Base-by-base conservation (phyloP, 2,888 invertebrate species). In the Rosalia funebris region DNA sequence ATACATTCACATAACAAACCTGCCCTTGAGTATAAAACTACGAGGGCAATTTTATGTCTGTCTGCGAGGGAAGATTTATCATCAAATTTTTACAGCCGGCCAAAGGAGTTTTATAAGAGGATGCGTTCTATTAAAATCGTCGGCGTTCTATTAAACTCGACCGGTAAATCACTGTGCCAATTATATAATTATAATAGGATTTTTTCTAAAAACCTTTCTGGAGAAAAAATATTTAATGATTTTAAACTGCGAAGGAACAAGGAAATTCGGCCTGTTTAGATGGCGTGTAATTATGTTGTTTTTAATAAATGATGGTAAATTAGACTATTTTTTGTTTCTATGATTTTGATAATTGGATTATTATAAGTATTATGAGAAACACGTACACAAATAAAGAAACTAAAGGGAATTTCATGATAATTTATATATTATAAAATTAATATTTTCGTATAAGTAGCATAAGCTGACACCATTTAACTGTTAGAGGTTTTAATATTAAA, bases 11-110 rank as follows among this genome's bases (percentile, higher is more conserved):
- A 2, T 34, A 34, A 34, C 34, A 34, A 34, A 34, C 34, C 34
- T 34, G 34, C 11, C 11, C 5, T n/a, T n/a, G 44, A 44, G 19
- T 20, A n/a, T 44, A 44, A 44, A 44, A 44, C 44, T 12, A 34
- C 20, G 20, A 44, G 20, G 20, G 44, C 44, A 44, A 44, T 44
- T 44, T 44, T 44, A 44, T 12, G 44, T 44, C 44, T 19, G 44
- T 44, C 44, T 44, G 44, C 11, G 44, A 44, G 19, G 42, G 44
- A 44, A 44, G 44, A 44, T 44, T 44, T 44, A 44, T 44, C 20
- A 44, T 44, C 11, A 20, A 44, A 44, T 44, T 44, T 44, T 20
- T 44, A 44, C 44, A 44, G 44, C 9, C 20, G 20, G 20, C 11
- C 44, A 44, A 20, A 20, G 17, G 20, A 44, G 12, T 11, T 10